Conservation (phyloP, 2,888 invertebrate species). For the Cephus pygmeus region DNA sequence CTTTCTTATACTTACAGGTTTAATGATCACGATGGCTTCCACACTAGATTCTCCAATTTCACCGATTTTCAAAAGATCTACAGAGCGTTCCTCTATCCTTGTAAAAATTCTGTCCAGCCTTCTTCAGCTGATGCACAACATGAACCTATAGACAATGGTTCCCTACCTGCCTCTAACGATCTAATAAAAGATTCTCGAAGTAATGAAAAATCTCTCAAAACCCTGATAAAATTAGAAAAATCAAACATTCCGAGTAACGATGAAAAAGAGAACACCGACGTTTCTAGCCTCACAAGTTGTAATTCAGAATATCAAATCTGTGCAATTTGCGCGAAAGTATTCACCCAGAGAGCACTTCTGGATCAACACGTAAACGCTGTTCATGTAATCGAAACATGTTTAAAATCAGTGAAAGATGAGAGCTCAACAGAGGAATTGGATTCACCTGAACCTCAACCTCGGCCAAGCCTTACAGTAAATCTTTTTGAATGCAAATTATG, state of each 20-base stretch:
- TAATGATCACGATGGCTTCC: conserved; percentile 9
- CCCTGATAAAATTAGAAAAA: neutral
- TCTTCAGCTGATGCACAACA: neutral
- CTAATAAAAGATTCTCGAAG: neutral
- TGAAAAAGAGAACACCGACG: neutral
- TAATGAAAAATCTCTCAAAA: conserved; percentile 9
- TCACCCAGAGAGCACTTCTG: neutral
- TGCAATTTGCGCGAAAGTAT: neutral
- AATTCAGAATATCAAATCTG: neutral
- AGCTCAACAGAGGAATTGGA: conserved; percentile 1
- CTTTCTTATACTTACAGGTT: conserved; percentile 26
- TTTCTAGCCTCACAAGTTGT: neutral
- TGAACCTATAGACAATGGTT: neutral
- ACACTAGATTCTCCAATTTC: conserved; percentile 18
- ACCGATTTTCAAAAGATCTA: conserved; percentile 29
- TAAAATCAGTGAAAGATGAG: conserved; percentile 1
- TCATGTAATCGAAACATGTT: neutral
- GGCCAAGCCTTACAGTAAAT: neutral
- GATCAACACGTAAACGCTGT: neutral
- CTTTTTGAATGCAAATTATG: conserved; percentile 39
- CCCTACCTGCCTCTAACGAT: neutral
- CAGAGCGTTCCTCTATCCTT: conserved; percentile 12
- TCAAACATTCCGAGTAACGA: neutral
- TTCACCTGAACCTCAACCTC: neutral
- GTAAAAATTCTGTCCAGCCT: neutral